Percentiles rank a stretch among this genome's conserved stretches.
phyloP scores from a whole-genome alignment of 2,113 vertebrate species.

The Galbula dea region DNA sequence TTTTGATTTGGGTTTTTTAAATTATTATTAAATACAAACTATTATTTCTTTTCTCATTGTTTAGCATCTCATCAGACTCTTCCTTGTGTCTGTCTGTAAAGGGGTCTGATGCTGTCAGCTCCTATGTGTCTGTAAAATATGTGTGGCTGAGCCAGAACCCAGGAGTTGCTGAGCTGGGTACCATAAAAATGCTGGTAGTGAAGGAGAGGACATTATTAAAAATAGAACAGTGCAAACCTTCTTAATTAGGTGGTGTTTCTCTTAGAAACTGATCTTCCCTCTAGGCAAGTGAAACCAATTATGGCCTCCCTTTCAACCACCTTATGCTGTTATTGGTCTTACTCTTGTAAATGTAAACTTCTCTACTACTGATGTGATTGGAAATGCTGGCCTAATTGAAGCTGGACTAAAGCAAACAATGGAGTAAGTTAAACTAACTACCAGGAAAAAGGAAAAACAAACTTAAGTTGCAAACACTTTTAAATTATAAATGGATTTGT shows the following conservation, averaged over 20 bases:
- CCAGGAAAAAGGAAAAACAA: not conserved
- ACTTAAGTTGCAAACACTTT: not conserved
- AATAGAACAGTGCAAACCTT: not conserved
- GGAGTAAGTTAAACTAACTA: not conserved
- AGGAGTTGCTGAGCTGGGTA: not conserved
- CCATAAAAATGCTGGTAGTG: not conserved
- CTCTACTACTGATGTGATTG: not conserved
- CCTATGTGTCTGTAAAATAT: fast-evolving
- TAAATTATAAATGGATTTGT: slow-evolving; percentile 65
- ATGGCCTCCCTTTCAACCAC: not conserved
- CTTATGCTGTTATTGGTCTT: slow-evolving; percentile 1
- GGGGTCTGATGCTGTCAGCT: not conserved
- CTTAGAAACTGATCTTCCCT: not conserved
- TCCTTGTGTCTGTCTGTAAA: not conserved
- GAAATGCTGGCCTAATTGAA: not conserved
- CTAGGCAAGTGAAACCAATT: not conserved
- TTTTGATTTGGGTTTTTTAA: not conserved
- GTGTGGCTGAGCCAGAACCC: not conserved
- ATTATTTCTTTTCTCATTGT: fast-evolving
- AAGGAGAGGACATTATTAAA: not conserved
- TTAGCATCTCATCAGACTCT: not conserved
- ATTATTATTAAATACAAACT: not conserved
- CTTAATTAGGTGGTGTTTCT: slow-evolving; percentile 32
- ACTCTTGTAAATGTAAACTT: not conserved
- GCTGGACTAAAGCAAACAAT: not conserved